A percentile compares a stretch with the other conserved stretches of the same genome.
Conservation (phyloP, 2,888 invertebrate genomes). For the Limulus polyphemus region DNA sequence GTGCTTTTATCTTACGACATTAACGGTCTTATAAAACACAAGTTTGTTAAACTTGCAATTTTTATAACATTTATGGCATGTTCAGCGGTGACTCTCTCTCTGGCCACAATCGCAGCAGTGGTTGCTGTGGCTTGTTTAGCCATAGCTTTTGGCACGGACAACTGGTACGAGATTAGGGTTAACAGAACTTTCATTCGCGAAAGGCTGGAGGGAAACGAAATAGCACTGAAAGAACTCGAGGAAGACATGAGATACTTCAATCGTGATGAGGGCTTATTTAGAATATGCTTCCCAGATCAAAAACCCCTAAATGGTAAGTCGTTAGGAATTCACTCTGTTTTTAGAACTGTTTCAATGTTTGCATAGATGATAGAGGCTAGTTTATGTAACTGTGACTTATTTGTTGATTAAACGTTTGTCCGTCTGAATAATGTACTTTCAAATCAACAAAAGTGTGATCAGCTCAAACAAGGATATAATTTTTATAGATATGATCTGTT, state of each 20-base stretch:
- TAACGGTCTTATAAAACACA: too few species aligned
- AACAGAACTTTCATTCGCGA: constrained; percentile 68
- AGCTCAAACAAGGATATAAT: too few species aligned
- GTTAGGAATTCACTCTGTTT: too few species aligned
- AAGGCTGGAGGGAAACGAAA: constrained; percentile 9
- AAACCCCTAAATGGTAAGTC: constrained; percentile 46
- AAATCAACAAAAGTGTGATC: too few species aligned
- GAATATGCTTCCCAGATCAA: constrained; percentile 77
- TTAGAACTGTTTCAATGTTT: too few species aligned
- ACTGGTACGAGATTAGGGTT: constrained; percentile 91
- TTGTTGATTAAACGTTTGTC: too few species aligned
- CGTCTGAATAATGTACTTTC: too few species aligned
- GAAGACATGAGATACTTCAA: constrained; percentile 78
- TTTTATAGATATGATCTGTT: too few species aligned
- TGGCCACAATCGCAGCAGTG: constrained; percentile 90
- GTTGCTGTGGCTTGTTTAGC: constrained; percentile 84
- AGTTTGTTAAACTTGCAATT: too few species aligned
- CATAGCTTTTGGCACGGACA: constrained; percentile 91
- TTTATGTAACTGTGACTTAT: too few species aligned
- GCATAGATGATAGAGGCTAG: too few species aligned
- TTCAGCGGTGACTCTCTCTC: constrained; percentile 73
- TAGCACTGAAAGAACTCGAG: constrained; percentile 46
- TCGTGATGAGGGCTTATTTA: constrained; percentile 82
- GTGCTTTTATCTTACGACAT: too few species aligned
- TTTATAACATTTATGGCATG: constrained; percentile 28